Evolutionary conservation across 2,888 invertebrate species (phyloP), one percentile per base, ranked within the genome.

Genomic region (Chesias legatella): DNA sequence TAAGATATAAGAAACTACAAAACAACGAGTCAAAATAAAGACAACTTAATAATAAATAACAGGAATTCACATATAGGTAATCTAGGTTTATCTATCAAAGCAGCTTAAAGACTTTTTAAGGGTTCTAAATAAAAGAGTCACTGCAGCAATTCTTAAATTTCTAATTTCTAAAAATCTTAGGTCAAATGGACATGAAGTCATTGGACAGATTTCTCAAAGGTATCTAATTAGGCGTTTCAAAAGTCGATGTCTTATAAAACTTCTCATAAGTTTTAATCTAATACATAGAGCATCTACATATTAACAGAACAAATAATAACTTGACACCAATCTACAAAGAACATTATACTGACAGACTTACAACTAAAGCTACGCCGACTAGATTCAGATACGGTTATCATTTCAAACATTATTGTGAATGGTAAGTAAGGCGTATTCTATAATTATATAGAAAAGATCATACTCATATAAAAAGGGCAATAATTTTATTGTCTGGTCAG

Each of bases 401-500:
- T 17, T 17, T 17, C 13, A 17, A 17, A 17, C 3, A 3, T 17
- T 5, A 17, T 17, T 17, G 13, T 17, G 13, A 17, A 17, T 17
- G 13, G 13, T 17, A 17, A 17, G 13, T 17, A 17, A 17, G 5
- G 13, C 6, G 10, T 17, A 30, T 30, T 29, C 8, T 17, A 17
- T 7, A 20, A 21, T 1, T 1, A 8, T 47, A 10, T 44, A 37
- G 28, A 26, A 26, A 24, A 32, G 37, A 4, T 20, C 1, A 24
- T 35, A 32, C 10, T 24, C 21, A 17, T 7, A 30, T 34, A 46
- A 38, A 48, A 27, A 53, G 26, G 44, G 46, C 41, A 53, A 50
- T 53, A 37, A 42, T 56, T 53, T 79, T 80, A 80, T 79, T 79
- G 80, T 81, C 80, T 72, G 60, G 64, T 68, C 71, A 75, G 72